Percentiles rank a stretch among this genome's conserved stretches.
These are phyloP conservation scores for Genyomyrus donnyi DNA, from an alignment of 2,113 vertebrate species.

Conservation along the genomic window DNA sequence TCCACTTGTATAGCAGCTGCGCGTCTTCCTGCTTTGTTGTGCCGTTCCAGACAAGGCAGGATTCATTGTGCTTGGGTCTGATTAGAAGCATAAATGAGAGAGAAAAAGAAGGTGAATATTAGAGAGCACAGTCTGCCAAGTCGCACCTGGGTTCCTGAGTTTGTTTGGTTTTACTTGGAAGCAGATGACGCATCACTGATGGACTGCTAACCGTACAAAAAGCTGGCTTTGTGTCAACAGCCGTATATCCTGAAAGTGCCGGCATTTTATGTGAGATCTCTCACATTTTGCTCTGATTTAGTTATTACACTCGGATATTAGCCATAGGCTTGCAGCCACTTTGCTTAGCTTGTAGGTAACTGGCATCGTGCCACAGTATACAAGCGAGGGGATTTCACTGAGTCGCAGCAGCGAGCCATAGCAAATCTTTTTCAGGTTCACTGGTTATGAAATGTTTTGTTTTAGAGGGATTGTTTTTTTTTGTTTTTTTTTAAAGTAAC, in stretches of 20 bases:
- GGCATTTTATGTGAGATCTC: not conserved
- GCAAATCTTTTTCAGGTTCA: not conserved
- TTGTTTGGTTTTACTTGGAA: not conserved
- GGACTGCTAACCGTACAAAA: not conserved
- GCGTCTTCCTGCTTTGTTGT: not conserved
- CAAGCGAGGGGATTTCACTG: not conserved
- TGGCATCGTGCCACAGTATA: not conserved
- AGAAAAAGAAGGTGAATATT: not conserved
- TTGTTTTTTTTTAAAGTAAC: not conserved
- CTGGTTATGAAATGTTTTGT: not conserved
- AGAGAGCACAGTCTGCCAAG: not conserved
- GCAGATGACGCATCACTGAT: no score
- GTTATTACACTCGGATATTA: not conserved
- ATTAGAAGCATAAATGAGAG: not conserved
- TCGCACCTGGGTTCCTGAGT: not conserved
- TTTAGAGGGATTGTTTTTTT: not conserved
- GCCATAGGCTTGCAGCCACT: not conserved
- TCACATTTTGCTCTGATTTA: not conserved
- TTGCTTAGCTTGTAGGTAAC: not conserved
- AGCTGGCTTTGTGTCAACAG: not conserved
- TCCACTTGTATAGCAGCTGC: not conserved
- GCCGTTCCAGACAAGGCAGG: not conserved
- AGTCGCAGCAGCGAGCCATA: not conserved
- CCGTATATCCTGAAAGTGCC: not conserved
- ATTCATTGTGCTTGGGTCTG: not conserved